phyloP scores from a whole-genome alignment of 2,888 invertebrate genomes.

The Sesamia inferens region DNA sequence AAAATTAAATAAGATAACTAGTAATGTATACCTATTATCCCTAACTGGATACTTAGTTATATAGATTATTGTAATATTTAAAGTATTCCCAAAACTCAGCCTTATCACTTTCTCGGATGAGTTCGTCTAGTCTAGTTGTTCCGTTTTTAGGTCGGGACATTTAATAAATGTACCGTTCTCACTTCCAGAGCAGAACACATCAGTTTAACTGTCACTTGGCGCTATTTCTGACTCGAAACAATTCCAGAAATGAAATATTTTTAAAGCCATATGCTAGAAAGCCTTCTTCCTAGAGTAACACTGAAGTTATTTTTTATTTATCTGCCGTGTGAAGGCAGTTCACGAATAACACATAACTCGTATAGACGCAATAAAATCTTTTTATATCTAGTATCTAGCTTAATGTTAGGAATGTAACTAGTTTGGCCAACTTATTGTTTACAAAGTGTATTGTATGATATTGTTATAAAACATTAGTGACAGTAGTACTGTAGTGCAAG shows the following conservation, averaged over 20 bases:
- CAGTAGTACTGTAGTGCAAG: too few species aligned
- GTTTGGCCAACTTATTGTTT: constrained; percentile 25
- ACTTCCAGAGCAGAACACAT: constrained; percentile 79
- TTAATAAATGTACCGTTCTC: constrained; percentile 84
- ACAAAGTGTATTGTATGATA: constrained; percentile 5
- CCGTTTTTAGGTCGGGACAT: constrained; percentile 73
- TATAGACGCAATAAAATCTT: constrained; percentile 37
- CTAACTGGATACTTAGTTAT: too few species aligned
- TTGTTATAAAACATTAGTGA: constrained; percentile 7
- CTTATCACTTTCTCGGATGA: constrained; percentile 53
- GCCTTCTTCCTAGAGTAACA: constrained; percentile 78
- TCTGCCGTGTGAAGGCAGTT: constrained; percentile 40
- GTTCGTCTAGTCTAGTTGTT: constrained; percentile 59
- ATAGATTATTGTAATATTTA: constrained; percentile 4
- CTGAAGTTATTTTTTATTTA: constrained; percentile 81
- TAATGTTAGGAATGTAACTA: constrained; percentile 18
- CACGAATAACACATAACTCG: constrained; percentile 33
- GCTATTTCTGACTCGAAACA: constrained; percentile 85
- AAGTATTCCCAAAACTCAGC: constrained; percentile 21
- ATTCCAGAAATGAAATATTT: constrained; percentile 88
- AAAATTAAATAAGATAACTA: background rate
- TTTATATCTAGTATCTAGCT: constrained; percentile 19
- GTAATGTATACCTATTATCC: too few species aligned
- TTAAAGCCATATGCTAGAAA: constrained; percentile 87
- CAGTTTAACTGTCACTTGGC: constrained; percentile 86